phyloP scores from a whole-genome alignment of 2,888 invertebrate species.

The Drosophila acutilabella region DNA sequence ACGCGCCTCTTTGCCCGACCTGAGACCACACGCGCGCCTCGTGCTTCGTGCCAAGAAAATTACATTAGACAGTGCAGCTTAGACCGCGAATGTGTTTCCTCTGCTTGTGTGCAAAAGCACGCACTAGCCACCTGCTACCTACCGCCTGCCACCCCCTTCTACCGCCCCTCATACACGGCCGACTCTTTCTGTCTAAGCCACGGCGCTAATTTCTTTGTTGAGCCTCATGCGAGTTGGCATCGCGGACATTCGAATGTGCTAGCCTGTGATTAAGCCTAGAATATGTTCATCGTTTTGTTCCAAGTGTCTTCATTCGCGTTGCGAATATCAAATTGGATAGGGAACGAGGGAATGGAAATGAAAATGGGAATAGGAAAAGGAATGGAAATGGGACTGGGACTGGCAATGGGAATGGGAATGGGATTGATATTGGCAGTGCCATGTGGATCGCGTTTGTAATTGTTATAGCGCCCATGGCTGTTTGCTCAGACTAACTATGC shows the following conservation, averaged over 20 bases:
- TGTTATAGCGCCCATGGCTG: conserved; percentile 38
- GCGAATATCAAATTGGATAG: conserved; percentile 32
- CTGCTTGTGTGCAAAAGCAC: conserved; percentile 20
- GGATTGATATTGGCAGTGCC: neutral
- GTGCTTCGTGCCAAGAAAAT: conserved; percentile 71
- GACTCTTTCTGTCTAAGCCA: conserved; percentile 22
- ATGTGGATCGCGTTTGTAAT: neutral
- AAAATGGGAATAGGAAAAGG: too few species aligned
- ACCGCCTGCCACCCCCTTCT: conserved; percentile 35
- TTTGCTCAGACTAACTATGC: conserved; percentile 34
- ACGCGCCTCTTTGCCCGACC: conserved; percentile 25
- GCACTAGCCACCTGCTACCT: conserved; percentile 36
- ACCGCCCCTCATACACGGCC: conserved; percentile 20
- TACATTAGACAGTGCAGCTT: conserved; percentile 71
- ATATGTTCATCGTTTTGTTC: conserved; percentile 77
- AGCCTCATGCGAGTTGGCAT: conserved; percentile 74
- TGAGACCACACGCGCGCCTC: conserved; percentile 60
- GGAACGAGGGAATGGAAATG: neutral
- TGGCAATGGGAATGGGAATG: neutral
- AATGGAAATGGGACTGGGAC: too few species aligned
- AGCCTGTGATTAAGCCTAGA: conserved; percentile 75
- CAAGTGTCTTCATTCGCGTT: conserved; percentile 68
- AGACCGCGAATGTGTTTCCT: conserved; percentile 26
- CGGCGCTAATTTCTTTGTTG: conserved; percentile 81
- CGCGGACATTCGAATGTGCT: conserved; percentile 75